Base-by-base conservation (phyloP, 2,888 invertebrate genomes). In the Cephus rjabovi region DNA sequence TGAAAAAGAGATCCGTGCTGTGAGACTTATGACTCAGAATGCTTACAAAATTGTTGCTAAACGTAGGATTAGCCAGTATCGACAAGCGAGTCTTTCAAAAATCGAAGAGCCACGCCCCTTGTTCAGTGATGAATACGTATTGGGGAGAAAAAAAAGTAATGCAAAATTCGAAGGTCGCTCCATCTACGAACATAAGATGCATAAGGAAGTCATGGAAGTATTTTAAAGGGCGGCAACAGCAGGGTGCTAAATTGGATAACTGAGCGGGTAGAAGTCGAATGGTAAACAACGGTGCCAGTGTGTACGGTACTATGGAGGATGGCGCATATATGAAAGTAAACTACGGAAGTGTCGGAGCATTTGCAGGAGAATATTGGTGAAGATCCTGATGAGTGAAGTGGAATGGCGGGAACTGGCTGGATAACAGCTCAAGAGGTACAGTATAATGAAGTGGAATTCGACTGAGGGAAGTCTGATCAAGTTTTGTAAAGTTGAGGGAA, bases 371-470 rank as follows among this genome's bases (percentile, higher is more conserved):
- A 56, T 56, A 56, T 56, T 56, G 23, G 56, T 56, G 56, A 56
- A 23, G 56, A 56, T 56, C 9, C 56, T 56, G 9, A 23, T 9
- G 23, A 56, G 56, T 56, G 1, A 56, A 56, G 56, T 56, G 56
- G 56, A 23, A 56, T 56, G 56, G 56, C 56, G 56, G 56, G 56
- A 56, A 56, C 9, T 23, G 56, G 56, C 56, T 23, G 56, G 56
- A 56, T 56, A 23, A 23, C 23, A 9, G 56, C 23, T 56, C 23
- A 23, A 56, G 56, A 40, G 56, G 56, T 56, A 56, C 56, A 9
- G 56, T 56, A 34, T 73, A 73, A 40, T 34, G 33, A 56, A 31
- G 73, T 31, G 37, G 68, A 69, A 40, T 74, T 77, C 74, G 74
- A 75, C 34, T 37, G 74, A 30, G 74, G 37, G 30, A 1, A 40